Percentiles rank a stretch among this genome's conserved stretches.
Conservation (phyloP, 2,888 invertebrate species). For the Drosophila suboccidentalis region DNA sequence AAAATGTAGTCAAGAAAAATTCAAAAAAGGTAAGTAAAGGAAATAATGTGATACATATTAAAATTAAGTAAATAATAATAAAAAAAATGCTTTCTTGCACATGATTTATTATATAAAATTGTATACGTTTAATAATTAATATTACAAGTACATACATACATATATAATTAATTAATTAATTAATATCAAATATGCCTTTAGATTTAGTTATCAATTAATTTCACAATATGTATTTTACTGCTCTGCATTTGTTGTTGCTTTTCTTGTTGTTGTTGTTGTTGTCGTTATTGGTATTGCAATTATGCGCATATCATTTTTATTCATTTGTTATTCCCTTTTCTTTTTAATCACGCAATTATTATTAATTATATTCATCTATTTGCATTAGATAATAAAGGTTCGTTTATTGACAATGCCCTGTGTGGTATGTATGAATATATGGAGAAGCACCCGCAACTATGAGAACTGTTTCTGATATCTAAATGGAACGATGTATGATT, state of each 20-base stretch:
- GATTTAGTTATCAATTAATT: constrained; percentile 73
- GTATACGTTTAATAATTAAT: constrained; percentile 83
- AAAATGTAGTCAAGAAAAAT: not conserved
- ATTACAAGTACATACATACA: constrained; percentile 77
- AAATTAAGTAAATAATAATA: constrained; percentile 17
- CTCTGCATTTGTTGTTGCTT: constrained; percentile 49
- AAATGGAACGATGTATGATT: constrained; percentile 32
- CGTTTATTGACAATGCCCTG: constrained; percentile 62
- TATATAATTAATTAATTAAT: constrained; percentile 74
- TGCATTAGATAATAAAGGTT: constrained; percentile 51
- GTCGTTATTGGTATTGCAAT: constrained; percentile 46
- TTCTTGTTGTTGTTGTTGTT: constrained; percentile 20
- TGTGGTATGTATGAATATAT: constrained; percentile 24
- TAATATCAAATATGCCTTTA: constrained; percentile 83
- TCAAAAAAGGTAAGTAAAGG: not conserved
- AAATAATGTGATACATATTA: not conserved
- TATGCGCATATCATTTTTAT: constrained; percentile 32
- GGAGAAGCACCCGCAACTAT: constrained; percentile 59
- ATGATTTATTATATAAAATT: constrained; percentile 83
- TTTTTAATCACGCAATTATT: constrained; percentile 36
- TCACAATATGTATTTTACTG: constrained; percentile 74
- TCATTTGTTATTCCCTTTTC: constrained; percentile 22
- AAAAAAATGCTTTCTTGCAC: constrained; percentile 58
- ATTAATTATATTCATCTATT: constrained; percentile 32
- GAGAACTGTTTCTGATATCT: constrained; percentile 35